A percentile compares a stretch with the other conserved stretches of the same genome.
phyloP scores from a whole-genome alignment of 2,888 invertebrate genomes.

The Netelia inedita region DNA sequence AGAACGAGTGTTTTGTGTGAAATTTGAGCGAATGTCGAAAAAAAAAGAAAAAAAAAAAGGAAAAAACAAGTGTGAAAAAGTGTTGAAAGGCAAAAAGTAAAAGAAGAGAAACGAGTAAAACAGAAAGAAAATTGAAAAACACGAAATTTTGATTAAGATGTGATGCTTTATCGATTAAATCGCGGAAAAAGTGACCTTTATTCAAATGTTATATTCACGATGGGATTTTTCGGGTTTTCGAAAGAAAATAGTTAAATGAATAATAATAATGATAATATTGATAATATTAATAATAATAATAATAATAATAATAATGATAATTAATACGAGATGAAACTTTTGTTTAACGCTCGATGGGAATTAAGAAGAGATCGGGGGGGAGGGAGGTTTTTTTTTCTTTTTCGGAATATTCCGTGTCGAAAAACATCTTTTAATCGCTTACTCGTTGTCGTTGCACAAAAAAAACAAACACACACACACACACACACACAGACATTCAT shows the following conservation, averaged over 20 bases:
- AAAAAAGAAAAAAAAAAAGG: constrained; percentile 7
- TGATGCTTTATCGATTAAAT: constrained; percentile 81
- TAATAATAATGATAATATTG: constrained; percentile 70
- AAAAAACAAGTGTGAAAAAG: constrained; percentile 67
- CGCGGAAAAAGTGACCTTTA: constrained; percentile 81
- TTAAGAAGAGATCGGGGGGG: background rate
- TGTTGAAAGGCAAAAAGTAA: constrained; percentile 64
- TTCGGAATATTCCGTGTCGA: background rate
- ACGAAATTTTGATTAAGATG: constrained; percentile 75
- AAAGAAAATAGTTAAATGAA: constrained; percentile 70
- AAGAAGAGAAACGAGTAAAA: constrained; percentile 47
- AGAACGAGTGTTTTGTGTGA: constrained; percentile 34
- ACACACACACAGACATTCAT: constrained; percentile 10
- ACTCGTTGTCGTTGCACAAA: constrained; percentile 44
- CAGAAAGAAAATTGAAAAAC: constrained; percentile 48
- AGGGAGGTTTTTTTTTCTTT: background rate
- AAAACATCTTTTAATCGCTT: constrained; percentile 46
- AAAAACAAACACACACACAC: background rate
- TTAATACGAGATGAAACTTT: constrained; percentile 65
- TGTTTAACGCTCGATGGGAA: constrained; percentile 24
- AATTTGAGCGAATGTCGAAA: constrained; percentile 4
- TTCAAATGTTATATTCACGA: constrained; percentile 76
- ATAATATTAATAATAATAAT: constrained; percentile 64
- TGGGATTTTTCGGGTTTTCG: constrained; percentile 73
- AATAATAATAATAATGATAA: constrained; percentile 70